Percentiles rank a stretch among this genome's conserved stretches.
These are phyloP conservation scores for Syndactyla subalaris DNA, from an alignment of 2,797 vertebrate genomes.

Conservation along the genomic window DNA sequence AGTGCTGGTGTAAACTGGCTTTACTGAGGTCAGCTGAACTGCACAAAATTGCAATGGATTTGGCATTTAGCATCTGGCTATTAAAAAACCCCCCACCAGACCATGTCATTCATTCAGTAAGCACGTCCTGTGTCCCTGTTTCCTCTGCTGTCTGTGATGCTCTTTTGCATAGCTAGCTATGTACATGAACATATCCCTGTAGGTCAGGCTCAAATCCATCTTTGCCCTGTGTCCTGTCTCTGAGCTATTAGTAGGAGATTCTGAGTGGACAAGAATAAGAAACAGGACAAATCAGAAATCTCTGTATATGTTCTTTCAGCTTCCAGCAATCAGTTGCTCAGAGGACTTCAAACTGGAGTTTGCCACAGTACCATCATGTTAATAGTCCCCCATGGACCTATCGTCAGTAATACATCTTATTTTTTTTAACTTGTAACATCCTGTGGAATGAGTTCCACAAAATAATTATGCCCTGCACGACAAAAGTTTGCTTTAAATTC, in stretches of 20 bases:
- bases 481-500: conserved; percentile 59
- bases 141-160: not conserved
- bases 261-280: not conserved
- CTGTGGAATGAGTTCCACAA: conserved; percentile 29
- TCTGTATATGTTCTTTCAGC: not conserved
- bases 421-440: conserved; percentile 46
- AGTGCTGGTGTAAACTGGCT: not conserved
- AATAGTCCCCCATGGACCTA: conserved; percentile 60
- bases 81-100: not conserved
- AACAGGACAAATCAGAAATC: conserved; percentile 13
- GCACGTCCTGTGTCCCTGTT: not conserved
- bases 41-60: not conserved
- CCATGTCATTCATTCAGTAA: not conserved
- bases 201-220: not conserved
- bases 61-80: not conserved
- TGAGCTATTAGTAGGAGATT: not conserved
- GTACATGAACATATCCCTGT: not conserved
- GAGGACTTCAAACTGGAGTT: not conserved
- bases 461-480: conserved; percentile 65
- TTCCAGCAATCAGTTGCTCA: conserved; percentile 50
- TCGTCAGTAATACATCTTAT: not conserved
- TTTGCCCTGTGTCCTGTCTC: not conserved
- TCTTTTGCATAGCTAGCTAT: not conserved
- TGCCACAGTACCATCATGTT: conserved; percentile 16
- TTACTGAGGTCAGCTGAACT: not conserved